Conservation (phyloP, 2,113 vertebrate genomes). For the Lynx canadensis region DNA sequence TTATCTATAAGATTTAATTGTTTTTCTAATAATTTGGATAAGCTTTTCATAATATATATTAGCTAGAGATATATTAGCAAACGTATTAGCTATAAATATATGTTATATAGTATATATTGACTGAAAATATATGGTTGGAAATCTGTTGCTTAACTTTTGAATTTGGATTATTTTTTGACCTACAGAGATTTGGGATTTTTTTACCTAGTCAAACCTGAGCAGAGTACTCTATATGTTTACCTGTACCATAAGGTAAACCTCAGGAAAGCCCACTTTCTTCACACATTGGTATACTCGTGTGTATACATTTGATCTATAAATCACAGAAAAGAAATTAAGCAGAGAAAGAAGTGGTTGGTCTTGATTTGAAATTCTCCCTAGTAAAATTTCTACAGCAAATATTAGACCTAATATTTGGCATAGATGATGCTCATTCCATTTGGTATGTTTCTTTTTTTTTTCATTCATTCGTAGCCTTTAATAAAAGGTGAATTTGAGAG, state of each 20-base stretch:
- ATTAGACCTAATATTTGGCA: background rate
- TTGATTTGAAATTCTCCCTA: background rate
- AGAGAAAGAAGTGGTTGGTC: background rate
- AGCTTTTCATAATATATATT: background rate
- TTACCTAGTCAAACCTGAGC: background rate
- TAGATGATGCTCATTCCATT: background rate
- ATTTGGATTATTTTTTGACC: background rate
- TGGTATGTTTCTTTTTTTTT: background rate
- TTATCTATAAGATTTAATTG: background rate
- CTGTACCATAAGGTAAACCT: background rate
- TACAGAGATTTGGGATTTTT: background rate
- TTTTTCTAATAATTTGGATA: background rate
- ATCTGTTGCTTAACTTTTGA: slow-evolving; percentile 3
- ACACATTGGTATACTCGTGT: background rate
- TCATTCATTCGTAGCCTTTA: background rate
- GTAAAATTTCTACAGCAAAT: background rate
- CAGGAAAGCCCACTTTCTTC: background rate
- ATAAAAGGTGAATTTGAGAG: background rate
- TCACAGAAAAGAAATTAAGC: background rate
- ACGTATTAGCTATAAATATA: background rate
- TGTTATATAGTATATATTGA: background rate
- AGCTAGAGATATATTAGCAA: background rate
- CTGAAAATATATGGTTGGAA: background rate
- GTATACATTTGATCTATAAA: background rate
- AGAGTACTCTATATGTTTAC: background rate